Conservation (phyloP, 2,113 vertebrate genomes). For the Ascaphus truei region DNA sequence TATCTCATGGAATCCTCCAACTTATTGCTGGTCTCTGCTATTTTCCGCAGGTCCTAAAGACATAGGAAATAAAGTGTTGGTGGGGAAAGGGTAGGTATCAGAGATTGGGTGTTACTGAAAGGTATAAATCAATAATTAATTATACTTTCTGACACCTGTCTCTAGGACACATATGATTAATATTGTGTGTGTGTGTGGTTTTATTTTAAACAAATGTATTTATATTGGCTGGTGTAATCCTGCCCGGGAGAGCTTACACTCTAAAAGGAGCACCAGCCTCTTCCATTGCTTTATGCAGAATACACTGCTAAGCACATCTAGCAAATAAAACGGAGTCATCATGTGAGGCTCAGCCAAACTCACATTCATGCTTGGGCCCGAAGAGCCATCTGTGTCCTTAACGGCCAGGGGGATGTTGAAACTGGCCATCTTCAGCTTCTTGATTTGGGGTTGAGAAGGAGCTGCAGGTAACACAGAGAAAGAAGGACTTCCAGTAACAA, state of each 20-base stretch:
- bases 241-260: too few relatives aligned
- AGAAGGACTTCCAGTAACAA: too few relatives aligned
- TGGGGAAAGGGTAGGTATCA: too few relatives aligned
- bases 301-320: too few relatives aligned
- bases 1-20: constrained; percentile 74
- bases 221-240: not conserved
- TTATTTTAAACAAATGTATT: too few relatives aligned
- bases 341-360: not conserved
- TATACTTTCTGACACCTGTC: too few relatives aligned
- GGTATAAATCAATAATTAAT: too few relatives aligned
- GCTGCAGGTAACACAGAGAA: accelerated
- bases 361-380: constrained; percentile 44
- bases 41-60: constrained; percentile 44
- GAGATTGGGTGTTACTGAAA: too few relatives aligned
- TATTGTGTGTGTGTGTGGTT: too few relatives aligned
- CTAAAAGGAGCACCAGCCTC: too few relatives aligned
- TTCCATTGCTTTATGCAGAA: too few relatives aligned
- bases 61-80: not conserved
- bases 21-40: constrained; percentile 52
- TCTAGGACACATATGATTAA: too few relatives aligned
- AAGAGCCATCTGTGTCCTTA: constrained; percentile 29
- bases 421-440: constrained; percentile 55
- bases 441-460: constrained; percentile 35
- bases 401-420: constrained; percentile 55
- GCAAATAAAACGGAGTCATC: not conserved